A percentile compares a stretch with the other conserved stretches of the same genome.
These are phyloP conservation scores for Coluber constrictor DNA, from an alignment of 2,797 vertebrate genomes.

Conservation along the genomic window DNA sequence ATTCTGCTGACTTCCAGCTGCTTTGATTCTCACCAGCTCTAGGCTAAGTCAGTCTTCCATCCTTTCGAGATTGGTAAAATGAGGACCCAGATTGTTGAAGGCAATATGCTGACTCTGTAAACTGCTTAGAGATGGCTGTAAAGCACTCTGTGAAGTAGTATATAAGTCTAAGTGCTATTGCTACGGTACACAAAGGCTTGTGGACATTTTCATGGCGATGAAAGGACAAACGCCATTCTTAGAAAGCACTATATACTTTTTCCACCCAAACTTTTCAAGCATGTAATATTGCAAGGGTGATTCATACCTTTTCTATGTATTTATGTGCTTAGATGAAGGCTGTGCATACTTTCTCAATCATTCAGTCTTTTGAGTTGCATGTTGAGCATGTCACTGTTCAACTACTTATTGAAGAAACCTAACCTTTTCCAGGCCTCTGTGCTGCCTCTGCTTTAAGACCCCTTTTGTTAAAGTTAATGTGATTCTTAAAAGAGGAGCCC, in stretches of 20 bases:
- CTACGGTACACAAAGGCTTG: constrained; percentile 5
- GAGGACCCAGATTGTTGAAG: not conserved
- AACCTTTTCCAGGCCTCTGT: not conserved
- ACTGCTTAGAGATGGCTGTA: too few species aligned
- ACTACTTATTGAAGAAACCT: not conserved
- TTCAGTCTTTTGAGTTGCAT: not conserved
- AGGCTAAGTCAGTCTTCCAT: not conserved
- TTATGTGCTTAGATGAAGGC: not conserved
- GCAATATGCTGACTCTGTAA: not conserved
- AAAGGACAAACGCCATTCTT: constrained; percentile 28
- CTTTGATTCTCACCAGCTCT: not conserved
- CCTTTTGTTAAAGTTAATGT: not conserved
- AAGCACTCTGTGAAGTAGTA: too few species aligned
- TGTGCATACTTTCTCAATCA: not conserved
- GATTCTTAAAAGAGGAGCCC: not conserved
- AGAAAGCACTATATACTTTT: constrained; percentile 23
- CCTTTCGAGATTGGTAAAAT: too few species aligned
- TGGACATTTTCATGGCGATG: constrained; percentile 27
- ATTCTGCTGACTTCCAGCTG: not conserved
- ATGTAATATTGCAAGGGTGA: not conserved
- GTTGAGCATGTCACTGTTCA: not conserved
- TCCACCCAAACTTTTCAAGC: not conserved
- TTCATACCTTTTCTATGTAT: not conserved
- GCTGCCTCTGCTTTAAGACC: not conserved
- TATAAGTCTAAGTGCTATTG: too few species aligned